These are phyloP conservation scores for Petrocephalus sullivani DNA, from an alignment of 2,797 vertebrate species.

Conservation along the genomic window DNA sequence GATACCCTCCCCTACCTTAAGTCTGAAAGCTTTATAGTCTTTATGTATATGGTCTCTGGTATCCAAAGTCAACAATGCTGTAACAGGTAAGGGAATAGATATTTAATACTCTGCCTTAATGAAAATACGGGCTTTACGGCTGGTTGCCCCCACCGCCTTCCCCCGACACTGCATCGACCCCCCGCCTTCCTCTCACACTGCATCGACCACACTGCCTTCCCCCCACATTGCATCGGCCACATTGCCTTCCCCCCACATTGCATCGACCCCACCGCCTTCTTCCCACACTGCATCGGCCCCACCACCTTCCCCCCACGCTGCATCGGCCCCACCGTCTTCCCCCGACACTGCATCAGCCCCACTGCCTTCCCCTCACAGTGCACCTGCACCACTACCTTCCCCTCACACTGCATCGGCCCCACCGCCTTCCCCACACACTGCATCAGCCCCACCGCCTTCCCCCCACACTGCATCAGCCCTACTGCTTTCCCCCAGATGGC, in stretches of 20 bases:
- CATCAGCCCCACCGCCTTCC: background rate
- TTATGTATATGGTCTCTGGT: background rate
- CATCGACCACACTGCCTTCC: background rate
- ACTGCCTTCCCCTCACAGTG: too few relatives aligned
- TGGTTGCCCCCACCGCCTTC: background rate
- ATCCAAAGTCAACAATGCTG: background rate
- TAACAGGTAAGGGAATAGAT: background rate
- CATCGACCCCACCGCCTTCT: too few relatives aligned
- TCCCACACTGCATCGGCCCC: background rate
- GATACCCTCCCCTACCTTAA: background rate
- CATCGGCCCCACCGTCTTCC: background rate
- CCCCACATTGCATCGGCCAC: background rate
- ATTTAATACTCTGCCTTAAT: slow-evolving; percentile 1
- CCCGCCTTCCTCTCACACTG: too few relatives aligned
- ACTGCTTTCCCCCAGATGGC: background rate
- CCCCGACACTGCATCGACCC: too few relatives aligned
- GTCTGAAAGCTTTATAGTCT: background rate
- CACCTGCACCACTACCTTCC: too few relatives aligned
- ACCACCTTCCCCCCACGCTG: background rate
- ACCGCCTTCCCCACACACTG: too few relatives aligned
- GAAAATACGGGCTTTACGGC: background rate
- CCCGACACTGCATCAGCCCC: background rate
- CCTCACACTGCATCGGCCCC: too few relatives aligned
- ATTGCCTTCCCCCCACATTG: background rate
- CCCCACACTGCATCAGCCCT: background rate